phyloP scores from a whole-genome alignment of 2,888 invertebrate species.

The Trissolcus japonicus region DNA sequence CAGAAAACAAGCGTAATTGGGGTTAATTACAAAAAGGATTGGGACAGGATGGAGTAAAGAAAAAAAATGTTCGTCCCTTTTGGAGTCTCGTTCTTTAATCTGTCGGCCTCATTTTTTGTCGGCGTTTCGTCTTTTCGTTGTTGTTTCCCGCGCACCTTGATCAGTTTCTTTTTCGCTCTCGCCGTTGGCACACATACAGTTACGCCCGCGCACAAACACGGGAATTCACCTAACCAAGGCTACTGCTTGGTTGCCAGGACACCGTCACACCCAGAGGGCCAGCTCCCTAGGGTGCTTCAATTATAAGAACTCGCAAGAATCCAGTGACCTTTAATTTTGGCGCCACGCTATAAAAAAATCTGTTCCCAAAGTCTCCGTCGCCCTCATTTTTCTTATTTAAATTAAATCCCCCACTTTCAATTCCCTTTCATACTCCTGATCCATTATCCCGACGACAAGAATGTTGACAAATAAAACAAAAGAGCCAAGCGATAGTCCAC shows the following conservation, averaged over 20 bases:
- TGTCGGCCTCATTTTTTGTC: conserved; percentile 22
- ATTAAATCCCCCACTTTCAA: no score
- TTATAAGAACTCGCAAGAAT: conserved; percentile 46
- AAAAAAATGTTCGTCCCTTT: conserved; percentile 1
- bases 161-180: conserved; percentile 14
- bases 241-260: conserved; percentile 42
- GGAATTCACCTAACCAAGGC: conserved; percentile 10
- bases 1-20: conserved; percentile 43
- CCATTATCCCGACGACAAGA: no score
- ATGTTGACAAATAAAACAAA: neutral
- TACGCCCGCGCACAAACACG: conserved; percentile 3
- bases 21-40: conserved; percentile 48
- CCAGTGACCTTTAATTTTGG: conserved; percentile 49
- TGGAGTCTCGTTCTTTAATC: conserved; percentile 8
- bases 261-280: conserved; percentile 45
- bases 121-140: conserved; percentile 3
- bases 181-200: conserved; percentile 13
- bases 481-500: neutral
- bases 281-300: conserved; percentile 39
- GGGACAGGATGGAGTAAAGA: conserved; percentile 2
- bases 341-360: conserved; percentile 11
- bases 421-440: no score
- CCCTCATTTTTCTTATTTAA: no score
- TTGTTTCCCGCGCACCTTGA: conserved; percentile 26
- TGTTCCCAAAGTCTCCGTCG: no score